Conservation (phyloP, 2,888 invertebrate species). For the Rhagonycha lutea region DNA sequence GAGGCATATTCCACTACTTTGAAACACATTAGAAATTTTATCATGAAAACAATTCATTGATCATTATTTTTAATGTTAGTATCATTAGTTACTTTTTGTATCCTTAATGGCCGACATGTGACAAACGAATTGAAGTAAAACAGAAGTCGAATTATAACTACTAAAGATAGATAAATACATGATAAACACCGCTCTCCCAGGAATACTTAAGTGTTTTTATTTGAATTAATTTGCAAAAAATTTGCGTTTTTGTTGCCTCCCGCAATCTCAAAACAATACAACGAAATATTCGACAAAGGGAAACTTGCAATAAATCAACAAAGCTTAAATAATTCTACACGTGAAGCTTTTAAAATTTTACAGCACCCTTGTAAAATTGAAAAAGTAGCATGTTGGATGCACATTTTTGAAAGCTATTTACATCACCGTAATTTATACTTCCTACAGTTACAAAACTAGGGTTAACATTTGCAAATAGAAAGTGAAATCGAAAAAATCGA, state of each 20-base stretch:
- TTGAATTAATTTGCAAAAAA: not conserved
- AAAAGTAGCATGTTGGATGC: not conserved
- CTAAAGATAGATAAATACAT: not conserved
- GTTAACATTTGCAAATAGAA: not conserved
- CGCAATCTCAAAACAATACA: not conserved
- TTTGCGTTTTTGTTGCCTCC: not conserved
- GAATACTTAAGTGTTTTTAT: not conserved
- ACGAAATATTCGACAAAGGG: not conserved
- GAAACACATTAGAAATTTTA: too few relatives aligned
- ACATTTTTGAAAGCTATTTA: not conserved
- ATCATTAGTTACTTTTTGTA: too few relatives aligned
- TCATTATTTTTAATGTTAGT: too few relatives aligned
- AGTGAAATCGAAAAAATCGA: not conserved
- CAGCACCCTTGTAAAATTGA: not conserved
- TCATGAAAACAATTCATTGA: too few relatives aligned
- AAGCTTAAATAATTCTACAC: not conserved
- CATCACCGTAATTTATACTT: not conserved
- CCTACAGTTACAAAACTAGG: not conserved
- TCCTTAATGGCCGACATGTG: not conserved
- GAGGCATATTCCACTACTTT: too few relatives aligned
- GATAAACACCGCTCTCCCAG: not conserved
- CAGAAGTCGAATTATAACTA: not conserved
- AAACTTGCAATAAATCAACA: not conserved
- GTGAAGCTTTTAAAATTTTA: not conserved
- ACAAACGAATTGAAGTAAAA: not conserved